phyloP scores from a whole-genome alignment of 2,888 invertebrate genomes.

The Tuberolachnus salignus region DNA sequence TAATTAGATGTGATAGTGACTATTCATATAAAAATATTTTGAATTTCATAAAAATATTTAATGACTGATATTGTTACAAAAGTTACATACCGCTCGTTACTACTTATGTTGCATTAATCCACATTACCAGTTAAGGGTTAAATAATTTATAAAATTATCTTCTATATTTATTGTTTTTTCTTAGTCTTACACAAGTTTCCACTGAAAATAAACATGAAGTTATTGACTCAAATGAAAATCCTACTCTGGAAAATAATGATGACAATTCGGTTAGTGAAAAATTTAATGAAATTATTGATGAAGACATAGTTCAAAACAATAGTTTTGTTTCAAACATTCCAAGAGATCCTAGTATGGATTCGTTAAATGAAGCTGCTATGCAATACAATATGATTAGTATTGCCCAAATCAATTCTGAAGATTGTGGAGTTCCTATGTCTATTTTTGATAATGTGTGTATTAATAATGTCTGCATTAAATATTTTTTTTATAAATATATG shows the following conservation, averaged over 20 bases:
- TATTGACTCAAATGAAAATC: background rate
- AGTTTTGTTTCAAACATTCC: conserved; percentile 63
- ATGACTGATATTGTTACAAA: too few relatives aligned
- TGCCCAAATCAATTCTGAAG: conserved; percentile 72
- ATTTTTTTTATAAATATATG: background rate
- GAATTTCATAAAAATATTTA: too few relatives aligned
- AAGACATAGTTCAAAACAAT: conserved; percentile 29
- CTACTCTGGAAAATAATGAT: conserved; percentile 20
- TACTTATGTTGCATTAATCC: too few relatives aligned
- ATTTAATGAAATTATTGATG: conserved; percentile 31
- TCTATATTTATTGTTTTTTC: background rate
- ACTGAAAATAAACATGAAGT: background rate
- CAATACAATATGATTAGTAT: conserved; percentile 69
- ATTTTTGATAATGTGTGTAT: conserved; percentile 63
- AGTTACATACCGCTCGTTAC: too few relatives aligned
- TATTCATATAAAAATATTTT: too few relatives aligned
- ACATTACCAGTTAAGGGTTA: too few relatives aligned
- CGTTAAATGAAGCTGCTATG: conserved; percentile 66
- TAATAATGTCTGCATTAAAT: background rate
- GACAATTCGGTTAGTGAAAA: conserved; percentile 16
- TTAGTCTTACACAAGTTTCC: conserved; percentile 2
- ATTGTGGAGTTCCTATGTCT: conserved; percentile 86
- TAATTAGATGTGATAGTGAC: too few relatives aligned
- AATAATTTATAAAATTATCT: conserved; percentile 21
- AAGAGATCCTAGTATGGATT: conserved; percentile 74